Percentiles rank a stretch among this genome's conserved stretches.
These are phyloP conservation scores for Mamestra configurata DNA, from an alignment of 1,140 invertebrate species.

Conservation along the genomic window DNA sequence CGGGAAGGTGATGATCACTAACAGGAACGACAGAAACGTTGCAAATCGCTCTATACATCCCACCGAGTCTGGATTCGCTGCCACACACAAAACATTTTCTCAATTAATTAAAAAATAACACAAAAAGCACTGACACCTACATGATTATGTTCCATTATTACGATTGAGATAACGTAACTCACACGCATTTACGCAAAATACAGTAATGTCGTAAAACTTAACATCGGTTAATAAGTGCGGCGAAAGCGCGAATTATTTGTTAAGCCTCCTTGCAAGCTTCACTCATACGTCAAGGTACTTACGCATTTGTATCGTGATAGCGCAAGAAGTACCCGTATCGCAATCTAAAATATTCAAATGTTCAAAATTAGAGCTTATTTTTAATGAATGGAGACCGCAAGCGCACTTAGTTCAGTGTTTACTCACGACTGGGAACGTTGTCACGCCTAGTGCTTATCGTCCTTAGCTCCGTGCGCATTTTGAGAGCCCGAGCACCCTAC, in stretches of 20 bases:
- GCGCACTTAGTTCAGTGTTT: conserved; percentile 58
- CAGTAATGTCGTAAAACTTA: conserved; percentile 11
- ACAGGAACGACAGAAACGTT: conserved; percentile 92
- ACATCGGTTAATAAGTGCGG: conserved; percentile 46
- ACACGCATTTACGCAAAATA: background rate
- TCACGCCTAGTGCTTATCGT: conserved; percentile 79
- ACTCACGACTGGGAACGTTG: conserved; percentile 84
- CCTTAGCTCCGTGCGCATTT: conserved; percentile 79
- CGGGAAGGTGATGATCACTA: conserved; percentile 94
- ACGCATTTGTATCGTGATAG: conserved; percentile 86
- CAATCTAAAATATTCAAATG: conserved; percentile 83
- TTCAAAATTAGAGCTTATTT: conserved; percentile 64
- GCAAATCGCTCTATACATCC: conserved; percentile 94
- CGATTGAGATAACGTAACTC: background rate
- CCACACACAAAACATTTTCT: conserved; percentile 56
- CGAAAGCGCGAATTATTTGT: conserved; percentile 51
- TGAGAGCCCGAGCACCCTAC: conserved; percentile 54
- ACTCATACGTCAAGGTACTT: conserved; percentile 71
- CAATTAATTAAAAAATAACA: conserved; percentile 16
- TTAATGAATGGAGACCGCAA: conserved; percentile 49
- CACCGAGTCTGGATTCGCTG: conserved; percentile 88
- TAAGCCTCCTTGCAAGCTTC: conserved; percentile 53
- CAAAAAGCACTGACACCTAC: background rate
- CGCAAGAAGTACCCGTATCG: conserved; percentile 84
- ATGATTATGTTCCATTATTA: background rate